These are phyloP conservation scores for Tachina grossa DNA, from an alignment of 2,888 invertebrate genomes.

Conservation along the genomic window DNA sequence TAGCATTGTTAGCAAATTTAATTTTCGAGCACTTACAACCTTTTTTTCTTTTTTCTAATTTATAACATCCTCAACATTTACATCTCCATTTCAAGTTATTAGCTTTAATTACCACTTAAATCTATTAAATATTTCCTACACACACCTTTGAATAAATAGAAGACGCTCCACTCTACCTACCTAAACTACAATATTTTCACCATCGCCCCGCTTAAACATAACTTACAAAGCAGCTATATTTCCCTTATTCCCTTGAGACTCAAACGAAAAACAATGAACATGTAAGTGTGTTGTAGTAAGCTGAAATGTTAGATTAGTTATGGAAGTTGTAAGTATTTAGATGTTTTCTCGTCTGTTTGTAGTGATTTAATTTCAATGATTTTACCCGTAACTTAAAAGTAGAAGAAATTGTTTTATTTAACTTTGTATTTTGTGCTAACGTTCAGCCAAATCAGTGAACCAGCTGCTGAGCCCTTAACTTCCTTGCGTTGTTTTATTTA, in stretches of 20 bases:
- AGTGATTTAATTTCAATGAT: slow-evolving; percentile 62
- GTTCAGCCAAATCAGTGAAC: slow-evolving; percentile 29
- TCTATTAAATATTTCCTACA: slow-evolving; percentile 13
- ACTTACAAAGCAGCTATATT: slow-evolving; percentile 3
- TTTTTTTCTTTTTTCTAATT: too few species aligned
- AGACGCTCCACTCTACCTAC: slow-evolving; percentile 28
- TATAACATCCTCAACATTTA: not conserved
- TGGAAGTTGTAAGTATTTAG: slow-evolving; percentile 2
- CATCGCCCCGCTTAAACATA: not conserved
- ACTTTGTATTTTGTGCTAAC: slow-evolving; percentile 42
- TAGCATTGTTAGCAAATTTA: too few species aligned
- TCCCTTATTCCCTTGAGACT: slow-evolving; percentile 38
- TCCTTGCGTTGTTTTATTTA: slow-evolving; percentile 30
- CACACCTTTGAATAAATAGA: not conserved
- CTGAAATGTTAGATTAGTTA: not conserved
- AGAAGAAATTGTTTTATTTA: slow-evolving; percentile 59
- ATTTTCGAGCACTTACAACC: too few species aligned
- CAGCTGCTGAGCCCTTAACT: slow-evolving; percentile 51
- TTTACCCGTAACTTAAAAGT: slow-evolving; percentile 29
- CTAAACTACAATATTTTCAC: slow-evolving; percentile 19
- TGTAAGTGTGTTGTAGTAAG: slow-evolving; percentile 11
- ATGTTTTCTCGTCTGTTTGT: slow-evolving; percentile 42
- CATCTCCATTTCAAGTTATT: not conserved
- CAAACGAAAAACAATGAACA: not conserved
- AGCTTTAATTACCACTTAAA: slow-evolving; percentile 38